Evolutionary conservation across 2,797 vertebrate genomes (phyloP).

Genomic region (Lemur catta): DNA sequence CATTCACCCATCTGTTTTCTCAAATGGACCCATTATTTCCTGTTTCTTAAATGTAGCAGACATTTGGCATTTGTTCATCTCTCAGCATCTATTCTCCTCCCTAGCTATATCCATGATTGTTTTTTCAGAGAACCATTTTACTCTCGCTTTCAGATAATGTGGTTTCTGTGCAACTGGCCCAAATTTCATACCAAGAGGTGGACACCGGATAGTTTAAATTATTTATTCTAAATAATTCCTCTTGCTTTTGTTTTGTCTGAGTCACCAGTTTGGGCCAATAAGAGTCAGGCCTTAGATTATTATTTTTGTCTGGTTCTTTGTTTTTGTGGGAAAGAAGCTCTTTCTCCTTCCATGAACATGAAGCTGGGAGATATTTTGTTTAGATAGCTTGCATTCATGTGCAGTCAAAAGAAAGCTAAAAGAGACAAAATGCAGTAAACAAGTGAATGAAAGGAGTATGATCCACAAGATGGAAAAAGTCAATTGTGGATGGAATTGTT

Average conservation of each 20-base stretch:
- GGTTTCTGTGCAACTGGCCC: background rate
- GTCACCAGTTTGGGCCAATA: background rate
- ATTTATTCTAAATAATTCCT: background rate
- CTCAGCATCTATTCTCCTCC: background rate
- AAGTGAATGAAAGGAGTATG: background rate
- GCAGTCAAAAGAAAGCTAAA: background rate
- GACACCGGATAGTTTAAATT: background rate
- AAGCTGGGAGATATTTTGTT: rapidly evolving
- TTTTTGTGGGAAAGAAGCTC: background rate
- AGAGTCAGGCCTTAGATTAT: background rate
- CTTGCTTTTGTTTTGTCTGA: background rate
- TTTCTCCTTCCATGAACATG: background rate
- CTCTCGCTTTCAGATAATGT: background rate
- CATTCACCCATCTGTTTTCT: background rate
- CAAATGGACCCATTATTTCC: background rate
- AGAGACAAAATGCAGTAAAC: background rate
- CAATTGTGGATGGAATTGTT: background rate
- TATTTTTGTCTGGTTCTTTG: background rate
- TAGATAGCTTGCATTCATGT: background rate
- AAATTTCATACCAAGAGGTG: background rate
- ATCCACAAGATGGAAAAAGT: background rate
- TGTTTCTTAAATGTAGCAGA: background rate
- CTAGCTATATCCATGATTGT: background rate
- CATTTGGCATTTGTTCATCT: background rate
- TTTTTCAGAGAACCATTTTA: background rate